Conservation (phyloP, 2,797 vertebrate genomes). For the Catharus ustulatus region DNA sequence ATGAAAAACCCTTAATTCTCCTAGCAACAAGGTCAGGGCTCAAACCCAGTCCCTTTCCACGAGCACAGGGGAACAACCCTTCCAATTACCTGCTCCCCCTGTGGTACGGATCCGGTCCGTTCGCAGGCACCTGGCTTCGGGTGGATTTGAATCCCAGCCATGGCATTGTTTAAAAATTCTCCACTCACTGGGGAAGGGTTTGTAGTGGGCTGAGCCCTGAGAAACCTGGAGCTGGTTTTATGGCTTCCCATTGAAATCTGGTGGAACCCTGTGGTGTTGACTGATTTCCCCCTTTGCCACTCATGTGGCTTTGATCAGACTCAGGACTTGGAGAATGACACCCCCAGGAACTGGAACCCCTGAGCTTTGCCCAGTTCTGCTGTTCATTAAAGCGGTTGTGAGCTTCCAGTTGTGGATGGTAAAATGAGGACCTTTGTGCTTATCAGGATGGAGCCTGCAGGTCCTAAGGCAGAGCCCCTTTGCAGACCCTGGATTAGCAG, state of each 20-base stretch:
- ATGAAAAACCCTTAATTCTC: constrained; percentile 44
- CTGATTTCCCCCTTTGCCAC: constrained; percentile 51
- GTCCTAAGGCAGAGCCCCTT: background rate
- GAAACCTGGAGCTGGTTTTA: constrained; percentile 54
- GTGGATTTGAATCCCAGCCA: constrained; percentile 57
- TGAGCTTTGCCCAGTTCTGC: constrained; percentile 40
- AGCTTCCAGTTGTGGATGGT: background rate
- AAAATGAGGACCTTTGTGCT: constrained; percentile 17
- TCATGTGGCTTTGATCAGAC: constrained; percentile 63
- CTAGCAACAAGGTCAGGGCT: constrained; percentile 53
- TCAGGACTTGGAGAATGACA: background rate
- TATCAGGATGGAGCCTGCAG: background rate
- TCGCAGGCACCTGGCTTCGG: constrained; percentile 53
- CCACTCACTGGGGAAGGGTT: constrained; percentile 30
- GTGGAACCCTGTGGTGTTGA: constrained; percentile 44
- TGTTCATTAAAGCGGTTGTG: background rate
- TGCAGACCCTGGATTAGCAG: background rate
- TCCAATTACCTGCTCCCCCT: constrained; percentile 63
- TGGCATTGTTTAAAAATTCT: constrained; percentile 57
- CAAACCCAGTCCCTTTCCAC: background rate
- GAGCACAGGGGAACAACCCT: background rate
- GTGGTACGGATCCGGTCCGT: background rate
- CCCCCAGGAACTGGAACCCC: constrained; percentile 23
- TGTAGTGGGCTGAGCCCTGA: constrained; percentile 47
- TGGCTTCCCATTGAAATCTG: constrained; percentile 59